Evolutionary conservation across 2,113 vertebrate genomes (phyloP).

Genomic region (Castor canadensis): DNA sequence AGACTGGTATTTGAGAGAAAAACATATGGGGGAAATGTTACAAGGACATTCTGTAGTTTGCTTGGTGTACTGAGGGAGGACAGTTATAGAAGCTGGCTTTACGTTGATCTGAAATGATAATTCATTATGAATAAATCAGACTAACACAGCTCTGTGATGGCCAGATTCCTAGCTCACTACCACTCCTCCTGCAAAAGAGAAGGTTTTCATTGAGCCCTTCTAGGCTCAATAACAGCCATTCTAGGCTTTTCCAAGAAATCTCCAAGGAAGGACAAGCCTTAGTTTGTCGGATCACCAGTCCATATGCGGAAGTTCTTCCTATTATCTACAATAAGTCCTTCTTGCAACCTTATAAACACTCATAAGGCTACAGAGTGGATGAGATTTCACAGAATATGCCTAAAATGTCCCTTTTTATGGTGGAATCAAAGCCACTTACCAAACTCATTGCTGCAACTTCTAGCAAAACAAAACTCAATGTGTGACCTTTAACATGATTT

Average conservation of each 20-base stretch:
- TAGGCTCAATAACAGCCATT: not conserved
- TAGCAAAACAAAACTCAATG: not conserved
- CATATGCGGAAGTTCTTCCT: not conserved
- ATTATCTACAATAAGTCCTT: not conserved
- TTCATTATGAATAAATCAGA: constrained; percentile 47
- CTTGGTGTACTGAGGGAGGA: constrained; percentile 53
- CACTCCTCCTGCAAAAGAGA: not conserved
- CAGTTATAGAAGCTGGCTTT: constrained; percentile 53
- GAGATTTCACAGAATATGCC: not conserved
- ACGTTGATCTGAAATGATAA: constrained; percentile 36
- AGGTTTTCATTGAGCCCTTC: not conserved
- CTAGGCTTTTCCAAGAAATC: constrained; percentile 16
- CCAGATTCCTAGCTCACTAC: not conserved
- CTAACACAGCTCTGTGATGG: not conserved
- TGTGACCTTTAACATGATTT: not conserved
- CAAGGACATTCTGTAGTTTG: constrained; percentile 53
- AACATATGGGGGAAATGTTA: constrained; percentile 64
- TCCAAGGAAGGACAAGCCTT: not conserved
- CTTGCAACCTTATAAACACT: not conserved
- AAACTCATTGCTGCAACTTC: not conserved
- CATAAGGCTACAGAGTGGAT: not conserved
- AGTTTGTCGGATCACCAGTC: not conserved
- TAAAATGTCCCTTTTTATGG: not conserved
- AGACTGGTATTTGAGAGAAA: constrained; percentile 58
- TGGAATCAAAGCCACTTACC: not conserved